Percentiles rank a stretch among this genome's conserved stretches.
These are phyloP conservation scores for Ursus arctos DNA, from an alignment of 2,113 vertebrate genomes.

Conservation along the genomic window DNA sequence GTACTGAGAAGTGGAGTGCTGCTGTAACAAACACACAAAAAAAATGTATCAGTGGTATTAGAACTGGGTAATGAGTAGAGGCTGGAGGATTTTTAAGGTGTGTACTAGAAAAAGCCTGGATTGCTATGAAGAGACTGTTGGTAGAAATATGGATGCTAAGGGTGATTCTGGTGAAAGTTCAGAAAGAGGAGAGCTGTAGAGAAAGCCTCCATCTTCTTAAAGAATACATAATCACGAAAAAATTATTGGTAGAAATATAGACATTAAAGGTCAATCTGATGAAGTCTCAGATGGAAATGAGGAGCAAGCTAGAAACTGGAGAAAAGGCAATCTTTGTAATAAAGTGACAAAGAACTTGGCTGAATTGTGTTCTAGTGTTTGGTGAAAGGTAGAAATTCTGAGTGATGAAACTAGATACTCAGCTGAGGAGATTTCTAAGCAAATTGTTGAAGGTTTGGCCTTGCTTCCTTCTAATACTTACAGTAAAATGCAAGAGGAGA, in stretches of 20 bases:
- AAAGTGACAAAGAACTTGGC: neutral
- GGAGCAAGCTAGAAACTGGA: neutral
- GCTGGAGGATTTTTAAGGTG: neutral
- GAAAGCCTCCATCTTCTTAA: neutral
- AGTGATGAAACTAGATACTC: neutral
- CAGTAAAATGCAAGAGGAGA: neutral
- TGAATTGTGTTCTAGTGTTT: neutral
- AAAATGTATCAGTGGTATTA: neutral
- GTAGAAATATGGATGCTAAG: neutral
- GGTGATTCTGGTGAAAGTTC: neutral
- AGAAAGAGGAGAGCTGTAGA: neutral
- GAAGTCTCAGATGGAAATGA: neutral
- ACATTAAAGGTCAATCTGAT: neutral
- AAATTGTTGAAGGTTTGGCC: neutral
- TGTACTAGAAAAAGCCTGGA: neutral
- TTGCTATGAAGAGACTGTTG: neutral
- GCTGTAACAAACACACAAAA: neutral
- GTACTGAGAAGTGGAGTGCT: neutral
- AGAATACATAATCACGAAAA: neutral
- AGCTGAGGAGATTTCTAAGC: neutral
- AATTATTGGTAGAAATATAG: neutral
- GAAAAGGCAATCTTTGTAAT: neutral
- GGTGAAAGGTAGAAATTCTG: neutral
- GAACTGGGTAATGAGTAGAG: neutral
- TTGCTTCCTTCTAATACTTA: neutral